Conservation (phyloP, 2,797 vertebrate species). For the Poecilia wingei region DNA sequence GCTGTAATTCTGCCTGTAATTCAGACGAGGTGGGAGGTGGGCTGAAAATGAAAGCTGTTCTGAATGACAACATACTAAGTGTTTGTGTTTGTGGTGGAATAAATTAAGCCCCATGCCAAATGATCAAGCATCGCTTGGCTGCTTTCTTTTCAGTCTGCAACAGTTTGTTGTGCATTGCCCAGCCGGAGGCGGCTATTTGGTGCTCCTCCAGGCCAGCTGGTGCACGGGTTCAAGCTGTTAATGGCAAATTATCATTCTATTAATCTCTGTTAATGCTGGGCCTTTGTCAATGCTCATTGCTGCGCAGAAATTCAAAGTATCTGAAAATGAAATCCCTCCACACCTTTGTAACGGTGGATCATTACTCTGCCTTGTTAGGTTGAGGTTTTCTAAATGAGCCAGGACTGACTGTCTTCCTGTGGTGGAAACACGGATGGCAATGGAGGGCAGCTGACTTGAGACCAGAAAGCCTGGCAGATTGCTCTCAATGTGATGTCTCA, state of each 20-base stretch:
- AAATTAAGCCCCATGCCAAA: constrained; percentile 36
- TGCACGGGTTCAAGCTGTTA: constrained; percentile 55
- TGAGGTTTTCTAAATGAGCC: not conserved
- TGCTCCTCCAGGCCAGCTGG: constrained; percentile 61
- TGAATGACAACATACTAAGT: constrained; percentile 33
- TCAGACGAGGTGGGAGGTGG: constrained; percentile 7
- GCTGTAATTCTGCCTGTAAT: constrained; percentile 16
- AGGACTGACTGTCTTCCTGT: constrained; percentile 1
- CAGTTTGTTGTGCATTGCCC: constrained; percentile 49
- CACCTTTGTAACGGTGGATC: not conserved
- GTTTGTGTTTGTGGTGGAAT: constrained; percentile 24
- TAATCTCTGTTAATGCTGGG: constrained; percentile 44
- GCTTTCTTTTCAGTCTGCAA: constrained; percentile 37
- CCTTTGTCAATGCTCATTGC: constrained; percentile 27
- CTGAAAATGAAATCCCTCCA: not conserved
- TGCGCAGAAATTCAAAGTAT: constrained; percentile 4
- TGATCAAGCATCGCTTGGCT: constrained; percentile 41
- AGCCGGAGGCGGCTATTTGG: constrained; percentile 49
- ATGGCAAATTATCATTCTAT: constrained; percentile 57
- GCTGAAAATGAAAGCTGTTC: constrained; percentile 24
- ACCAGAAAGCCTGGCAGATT: not conserved
- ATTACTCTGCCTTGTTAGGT: not conserved
- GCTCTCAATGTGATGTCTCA: constrained; percentile 8
- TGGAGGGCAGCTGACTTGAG: constrained; percentile 4
- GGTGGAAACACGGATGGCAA: not conserved